These are phyloP conservation scores for Cirrhinus molitorella DNA, from an alignment of 2,797 vertebrate species.

Conservation along the genomic window DNA sequence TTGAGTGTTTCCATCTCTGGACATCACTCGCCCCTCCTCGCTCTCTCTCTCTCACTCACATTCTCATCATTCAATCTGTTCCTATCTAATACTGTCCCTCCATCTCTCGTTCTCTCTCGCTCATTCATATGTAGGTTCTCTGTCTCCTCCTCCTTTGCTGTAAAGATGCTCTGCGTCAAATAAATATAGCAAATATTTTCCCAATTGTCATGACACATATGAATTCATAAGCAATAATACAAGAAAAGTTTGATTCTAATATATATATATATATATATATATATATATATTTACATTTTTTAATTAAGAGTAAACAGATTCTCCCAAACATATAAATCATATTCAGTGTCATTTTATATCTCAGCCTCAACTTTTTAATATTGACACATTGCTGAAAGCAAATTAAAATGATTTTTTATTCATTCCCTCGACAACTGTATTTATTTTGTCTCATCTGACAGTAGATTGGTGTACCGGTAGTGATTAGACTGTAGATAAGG, in stretches of 20 bases:
- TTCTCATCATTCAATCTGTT: constrained; percentile 42
- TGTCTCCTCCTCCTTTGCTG: constrained; percentile 30
- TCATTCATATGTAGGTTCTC: constrained; percentile 42
- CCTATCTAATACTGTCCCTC: constrained; percentile 18
- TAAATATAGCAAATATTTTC: not conserved
- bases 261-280: too few species aligned
- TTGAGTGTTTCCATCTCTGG: constrained; percentile 43
- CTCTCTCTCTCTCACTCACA: constrained; percentile 29
- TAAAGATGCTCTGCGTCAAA: not conserved
- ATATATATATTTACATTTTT: too few species aligned
- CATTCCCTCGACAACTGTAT: not conserved
- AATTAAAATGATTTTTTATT: not conserved
- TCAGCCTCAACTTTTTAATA: not conserved
- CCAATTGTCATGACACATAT: not conserved
- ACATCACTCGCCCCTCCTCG: constrained; percentile 48
- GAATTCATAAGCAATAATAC: not conserved
- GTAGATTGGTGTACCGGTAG: not conserved
- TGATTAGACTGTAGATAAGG: constrained; percentile 20
- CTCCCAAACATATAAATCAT: not conserved
- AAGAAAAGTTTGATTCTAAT: not conserved
- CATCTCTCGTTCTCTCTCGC: constrained; percentile 28
- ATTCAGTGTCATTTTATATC: not conserved
- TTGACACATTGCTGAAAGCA: not conserved
- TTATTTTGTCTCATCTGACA: not conserved
- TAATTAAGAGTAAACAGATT: not conserved